Base-by-base conservation (phyloP, 2,888 invertebrate genomes). In the Amphipoea lucens region DNA sequence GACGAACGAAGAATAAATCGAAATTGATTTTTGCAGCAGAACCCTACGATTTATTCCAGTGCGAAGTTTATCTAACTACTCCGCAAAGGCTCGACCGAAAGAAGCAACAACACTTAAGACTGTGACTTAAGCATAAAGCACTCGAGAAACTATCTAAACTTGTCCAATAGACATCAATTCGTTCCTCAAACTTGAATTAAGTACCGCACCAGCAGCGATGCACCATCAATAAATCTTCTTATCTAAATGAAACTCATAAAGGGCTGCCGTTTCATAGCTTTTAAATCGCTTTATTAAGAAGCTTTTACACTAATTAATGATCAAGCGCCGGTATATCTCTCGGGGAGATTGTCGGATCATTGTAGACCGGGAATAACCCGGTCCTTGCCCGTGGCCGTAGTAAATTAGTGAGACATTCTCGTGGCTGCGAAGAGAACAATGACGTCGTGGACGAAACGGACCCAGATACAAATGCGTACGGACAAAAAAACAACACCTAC, bases 251-350 rank as follows among this genome's bases (percentile, higher is more conserved):
- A 93, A 90, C 89, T 91, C 90, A 93, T 93, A 93, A 92, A 93
- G 90, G 84, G 91, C 92, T 92, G 91, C 93, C 89, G 91, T 89
- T 90, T 90, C 90, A 94, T 94, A 91, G 93, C 92, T 90, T 92
- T 93, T 92, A 93, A 93, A 94, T 94, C 89, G 90, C 93, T 94
- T 94, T 93, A 94, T 94, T 92, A 94, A 92, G 89, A 92, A 93
- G 88, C 92, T 93, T 93, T 92, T 89, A 89, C 90, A 92, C 91
- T 94, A 95, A 96, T 95, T 95, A 95, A 92, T 92, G 90, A 92
- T 90, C 91, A 92, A 91, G 88, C 92, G 90, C 91, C 90, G 90
- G 91, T 90, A 91, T 92, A 92, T 92, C 87, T 88, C 91, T 92
- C 88, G 45, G 83, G 82, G 88, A 91, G 91, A 92, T 92, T 92